phyloP scores from a whole-genome alignment of 2,888 invertebrate species.

The Epinotia ramella region DNA sequence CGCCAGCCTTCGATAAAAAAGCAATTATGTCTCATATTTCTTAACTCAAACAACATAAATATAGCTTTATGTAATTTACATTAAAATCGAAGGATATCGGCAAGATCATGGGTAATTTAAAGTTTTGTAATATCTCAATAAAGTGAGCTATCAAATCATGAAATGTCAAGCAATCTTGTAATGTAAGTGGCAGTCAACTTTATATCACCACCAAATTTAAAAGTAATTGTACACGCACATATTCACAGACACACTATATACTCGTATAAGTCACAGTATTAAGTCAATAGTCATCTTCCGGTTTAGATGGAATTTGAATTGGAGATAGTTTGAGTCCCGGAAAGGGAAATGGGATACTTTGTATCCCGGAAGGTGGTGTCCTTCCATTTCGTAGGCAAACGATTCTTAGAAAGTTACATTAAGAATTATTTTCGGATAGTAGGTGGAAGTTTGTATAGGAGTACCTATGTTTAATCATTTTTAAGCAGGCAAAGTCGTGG shows the following conservation, averaged over 20 bases:
- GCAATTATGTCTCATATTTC: slow-evolving; percentile 58
- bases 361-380: neutral
- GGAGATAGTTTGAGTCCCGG: neutral
- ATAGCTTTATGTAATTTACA: slow-evolving; percentile 28
- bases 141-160: slow-evolving; percentile 23
- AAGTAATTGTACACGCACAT: no score
- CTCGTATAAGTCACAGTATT: neutral
- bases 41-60: slow-evolving; percentile 51
- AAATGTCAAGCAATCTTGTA: slow-evolving; percentile 22
- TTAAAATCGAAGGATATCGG: slow-evolving; percentile 34
- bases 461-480: neutral
- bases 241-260: neutral
- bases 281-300: neutral
- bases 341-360: slow-evolving; percentile 1
- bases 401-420: neutral
- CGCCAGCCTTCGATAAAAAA: slow-evolving; percentile 57
- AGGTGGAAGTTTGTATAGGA: no score
- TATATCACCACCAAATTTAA: neutral
- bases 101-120: slow-evolving; percentile 16
- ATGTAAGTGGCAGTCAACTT: neutral
- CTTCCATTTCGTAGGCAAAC: neutral
- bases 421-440: neutral
- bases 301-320: neutral
- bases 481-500: neutral
- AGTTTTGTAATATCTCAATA: slow-evolving; percentile 29